A percentile compares a stretch with the other conserved stretches of the same genome.
phyloP scores from a whole-genome alignment of 2,888 invertebrate genomes.

The Aphidoletes aphidimyza region DNA sequence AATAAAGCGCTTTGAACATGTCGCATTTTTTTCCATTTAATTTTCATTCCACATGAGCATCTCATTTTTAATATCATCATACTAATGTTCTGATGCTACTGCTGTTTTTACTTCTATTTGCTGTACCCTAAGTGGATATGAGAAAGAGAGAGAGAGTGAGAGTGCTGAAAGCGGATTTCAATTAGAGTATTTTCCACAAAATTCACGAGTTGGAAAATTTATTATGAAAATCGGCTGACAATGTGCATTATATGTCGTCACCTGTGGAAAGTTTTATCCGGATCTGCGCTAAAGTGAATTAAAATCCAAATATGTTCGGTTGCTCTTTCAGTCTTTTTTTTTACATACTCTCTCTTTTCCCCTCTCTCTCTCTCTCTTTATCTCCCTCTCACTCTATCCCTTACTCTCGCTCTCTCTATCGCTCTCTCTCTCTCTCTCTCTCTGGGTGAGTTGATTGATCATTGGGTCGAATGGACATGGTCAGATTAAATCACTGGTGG shows the following conservation, averaged over 20 bases:
- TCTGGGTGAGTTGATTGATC: not conserved
- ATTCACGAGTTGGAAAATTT: not conserved
- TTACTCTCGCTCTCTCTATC: not conserved
- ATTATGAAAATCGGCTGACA: slow-evolving; percentile 34
- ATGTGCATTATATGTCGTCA: slow-evolving; percentile 43
- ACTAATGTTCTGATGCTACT: no score
- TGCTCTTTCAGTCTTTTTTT: no score
- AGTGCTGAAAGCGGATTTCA: slow-evolving; percentile 28
- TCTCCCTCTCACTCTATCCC: not conserved
- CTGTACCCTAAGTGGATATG: not conserved
- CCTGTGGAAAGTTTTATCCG: slow-evolving; percentile 41
- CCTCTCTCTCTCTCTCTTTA: not conserved
- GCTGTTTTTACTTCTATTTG: no score
- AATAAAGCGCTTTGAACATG: slow-evolving; percentile 20
- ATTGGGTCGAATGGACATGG: not conserved
- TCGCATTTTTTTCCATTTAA: slow-evolving; percentile 29
- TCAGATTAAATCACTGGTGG: slow-evolving; percentile 25
- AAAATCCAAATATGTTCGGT: not conserved
- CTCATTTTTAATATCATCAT: no score
- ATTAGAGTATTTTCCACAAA: not conserved
- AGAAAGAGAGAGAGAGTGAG: not conserved
- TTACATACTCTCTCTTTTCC: not conserved
- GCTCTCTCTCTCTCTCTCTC: not conserved
- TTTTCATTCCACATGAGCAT: slow-evolving; percentile 35
- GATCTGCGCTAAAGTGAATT: not conserved